Evolutionary conservation across 2,113 vertebrate species (phyloP).

Genomic region (Macquaria ambigua): DNA sequence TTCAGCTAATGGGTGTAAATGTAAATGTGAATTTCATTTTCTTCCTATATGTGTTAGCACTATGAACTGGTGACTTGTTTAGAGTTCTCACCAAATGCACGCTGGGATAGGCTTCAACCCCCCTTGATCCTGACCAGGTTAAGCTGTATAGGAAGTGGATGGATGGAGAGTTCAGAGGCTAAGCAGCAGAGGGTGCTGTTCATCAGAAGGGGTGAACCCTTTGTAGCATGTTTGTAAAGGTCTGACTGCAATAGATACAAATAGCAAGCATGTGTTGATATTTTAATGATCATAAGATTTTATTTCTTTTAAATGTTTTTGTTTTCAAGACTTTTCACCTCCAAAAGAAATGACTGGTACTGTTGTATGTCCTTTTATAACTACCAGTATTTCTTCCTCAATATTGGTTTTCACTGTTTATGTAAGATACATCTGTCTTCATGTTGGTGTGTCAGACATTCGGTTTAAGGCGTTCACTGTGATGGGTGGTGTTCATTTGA

Average conservation of each 20-base stretch:
- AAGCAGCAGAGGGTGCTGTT: conserved; percentile 81
- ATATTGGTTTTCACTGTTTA: neutral
- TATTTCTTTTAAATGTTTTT: neutral
- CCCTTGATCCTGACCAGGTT: neutral
- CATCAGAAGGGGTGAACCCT: conserved; percentile 47
- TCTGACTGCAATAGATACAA: neutral
- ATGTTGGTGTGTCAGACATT: neutral
- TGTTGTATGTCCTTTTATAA: neutral
- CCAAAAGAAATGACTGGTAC: neutral
- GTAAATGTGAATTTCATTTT: neutral
- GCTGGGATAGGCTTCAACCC: neutral
- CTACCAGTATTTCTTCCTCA: neutral
- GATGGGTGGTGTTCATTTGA: conserved; percentile 24
- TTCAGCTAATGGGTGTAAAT: neutral
- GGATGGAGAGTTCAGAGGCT: conserved; percentile 4
- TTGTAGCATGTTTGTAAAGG: neutral
- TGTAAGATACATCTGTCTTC: neutral
- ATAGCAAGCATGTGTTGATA: neutral
- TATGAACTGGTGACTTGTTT: neutral
- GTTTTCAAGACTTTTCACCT: neutral
- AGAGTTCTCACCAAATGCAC: conserved; percentile 15
- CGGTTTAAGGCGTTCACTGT: neutral
- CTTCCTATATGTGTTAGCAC: neutral
- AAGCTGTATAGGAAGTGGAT: neutral
- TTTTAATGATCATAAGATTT: neutral